These are phyloP conservation scores for Meganola albula DNA, from an alignment of 2,888 invertebrate species.

Conservation along the genomic window DNA sequence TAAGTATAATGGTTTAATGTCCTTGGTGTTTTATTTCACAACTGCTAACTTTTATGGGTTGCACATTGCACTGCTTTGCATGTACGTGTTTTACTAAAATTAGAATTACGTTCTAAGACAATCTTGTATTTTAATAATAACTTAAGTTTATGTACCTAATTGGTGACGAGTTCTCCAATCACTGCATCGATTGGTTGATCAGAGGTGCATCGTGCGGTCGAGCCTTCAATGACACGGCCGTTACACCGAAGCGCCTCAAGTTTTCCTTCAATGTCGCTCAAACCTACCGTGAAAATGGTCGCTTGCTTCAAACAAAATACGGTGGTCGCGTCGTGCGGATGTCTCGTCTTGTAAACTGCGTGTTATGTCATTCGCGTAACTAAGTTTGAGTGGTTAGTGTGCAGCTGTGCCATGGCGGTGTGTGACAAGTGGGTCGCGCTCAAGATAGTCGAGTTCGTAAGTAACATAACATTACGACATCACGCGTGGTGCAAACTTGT, in stretches of 20 bases:
- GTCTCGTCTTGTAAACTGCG: constrained; percentile 37
- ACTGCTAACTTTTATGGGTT: constrained; percentile 2
- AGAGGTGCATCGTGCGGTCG: constrained; percentile 19
- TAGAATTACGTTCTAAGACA: too few species aligned
- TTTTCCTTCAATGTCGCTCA: constrained; percentile 55
- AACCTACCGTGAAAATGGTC: constrained; percentile 42
- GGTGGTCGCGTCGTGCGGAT: constrained; percentile 53
- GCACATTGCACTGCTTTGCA: constrained; percentile 1
- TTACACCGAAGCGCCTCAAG: constrained; percentile 23
- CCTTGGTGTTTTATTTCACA: constrained; percentile 57
- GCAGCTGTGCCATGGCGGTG: constrained; percentile 50
- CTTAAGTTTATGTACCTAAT: too few species aligned
- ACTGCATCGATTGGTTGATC: too few species aligned
- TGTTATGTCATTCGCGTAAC: constrained; percentile 40
- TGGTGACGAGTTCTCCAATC: too few species aligned
- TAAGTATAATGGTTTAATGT: constrained; percentile 70
- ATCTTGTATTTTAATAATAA: too few species aligned
- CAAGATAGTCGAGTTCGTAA: constrained; percentile 74
- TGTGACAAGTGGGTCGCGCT: constrained; percentile 77
- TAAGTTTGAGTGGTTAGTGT: constrained; percentile 29
- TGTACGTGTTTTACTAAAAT: too few species aligned
- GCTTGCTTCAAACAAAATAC: constrained; percentile 49
- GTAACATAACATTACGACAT: constrained; percentile 36
- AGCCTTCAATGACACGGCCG: constrained; percentile 21
- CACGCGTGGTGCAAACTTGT: constrained; percentile 29